Conservation (phyloP, 2,888 invertebrate genomes). For the Trisateles emortualis region DNA sequence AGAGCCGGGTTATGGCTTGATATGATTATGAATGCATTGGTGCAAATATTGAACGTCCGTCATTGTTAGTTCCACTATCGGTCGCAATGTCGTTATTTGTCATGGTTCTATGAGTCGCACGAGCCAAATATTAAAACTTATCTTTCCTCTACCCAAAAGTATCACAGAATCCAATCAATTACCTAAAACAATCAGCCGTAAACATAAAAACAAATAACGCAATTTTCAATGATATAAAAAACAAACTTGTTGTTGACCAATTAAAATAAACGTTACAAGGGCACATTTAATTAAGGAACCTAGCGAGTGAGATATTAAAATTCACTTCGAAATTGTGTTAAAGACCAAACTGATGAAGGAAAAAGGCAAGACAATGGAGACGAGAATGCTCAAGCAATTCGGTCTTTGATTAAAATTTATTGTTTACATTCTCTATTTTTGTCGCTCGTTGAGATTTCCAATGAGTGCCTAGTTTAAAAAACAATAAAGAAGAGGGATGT, state of each 20-base stretch:
- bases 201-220: neutral
- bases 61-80: no score
- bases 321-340: slow-evolving; percentile 57
- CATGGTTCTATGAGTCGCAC: no score
- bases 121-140: no score
- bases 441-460: slow-evolving; percentile 52
- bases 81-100: no score
- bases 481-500: slow-evolving; percentile 29
- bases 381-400: slow-evolving; percentile 68
- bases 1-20: no score
- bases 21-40: no score
- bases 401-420: slow-evolving; percentile 77
- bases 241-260: slow-evolving; percentile 22
- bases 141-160: no score
- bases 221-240: neutral
- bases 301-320: slow-evolving; percentile 59
- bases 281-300: slow-evolving; percentile 31
- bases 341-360: slow-evolving; percentile 55
- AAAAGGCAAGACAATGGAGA: slow-evolving; percentile 62
- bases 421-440: slow-evolving; percentile 64
- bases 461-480: slow-evolving; percentile 37
- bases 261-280: slow-evolving; percentile 35
- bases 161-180: no score
- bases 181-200: no score
- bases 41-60: no score